Evolutionary conservation across 2,113 vertebrate species (phyloP), one percentile per base, ranked within the genome.

Genomic region (Anoplopoma fimbria): DNA sequence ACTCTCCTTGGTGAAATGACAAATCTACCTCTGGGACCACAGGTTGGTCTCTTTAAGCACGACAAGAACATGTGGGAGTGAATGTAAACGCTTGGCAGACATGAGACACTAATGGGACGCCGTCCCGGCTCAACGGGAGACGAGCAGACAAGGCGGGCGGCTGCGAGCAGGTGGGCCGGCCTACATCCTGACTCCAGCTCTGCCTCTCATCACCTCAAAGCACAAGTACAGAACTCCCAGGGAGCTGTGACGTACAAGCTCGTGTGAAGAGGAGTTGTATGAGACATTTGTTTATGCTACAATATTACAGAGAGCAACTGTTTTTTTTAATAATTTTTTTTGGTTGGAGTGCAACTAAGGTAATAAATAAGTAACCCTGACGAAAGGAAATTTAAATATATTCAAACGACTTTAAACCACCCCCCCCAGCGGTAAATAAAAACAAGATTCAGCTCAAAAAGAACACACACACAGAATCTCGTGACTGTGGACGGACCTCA

Each of bases 141-240:
- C 4, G 23, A 65, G 69, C 82, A 70, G 69, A 78, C 69, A 31
- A n/a, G 65, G 76, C 78, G 51, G 79, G 62, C 45, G 68, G 79
- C 63, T 70, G 42, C 25, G 27, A 65, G 79, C 86, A 86, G 86
- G 91, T 82, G 82, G 89, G 78, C 82, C 80, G 21, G 70, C 51
- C 87, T 64, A 49, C 81, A 68, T 83, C 83, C 85, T 61, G 87
- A 79, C 81, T 88, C 77, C 85, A 70, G 79, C 79, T 69, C 81
- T 53, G 73, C 64, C 51, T 69, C 57, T 76, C 68, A 73, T 85
- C 84, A 80, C 75, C 84, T 81, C 84, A 58, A 67, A 70, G 88
- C 88, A 79, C 25, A 76, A 75, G 42, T 7, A 42, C 72, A 79
- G 68, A 51, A 57, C 81, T 64, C 69, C 78, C n/a, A 8, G 45